phyloP scores from a whole-genome alignment of 2,113 vertebrate species.

The Petromus typicus region DNA sequence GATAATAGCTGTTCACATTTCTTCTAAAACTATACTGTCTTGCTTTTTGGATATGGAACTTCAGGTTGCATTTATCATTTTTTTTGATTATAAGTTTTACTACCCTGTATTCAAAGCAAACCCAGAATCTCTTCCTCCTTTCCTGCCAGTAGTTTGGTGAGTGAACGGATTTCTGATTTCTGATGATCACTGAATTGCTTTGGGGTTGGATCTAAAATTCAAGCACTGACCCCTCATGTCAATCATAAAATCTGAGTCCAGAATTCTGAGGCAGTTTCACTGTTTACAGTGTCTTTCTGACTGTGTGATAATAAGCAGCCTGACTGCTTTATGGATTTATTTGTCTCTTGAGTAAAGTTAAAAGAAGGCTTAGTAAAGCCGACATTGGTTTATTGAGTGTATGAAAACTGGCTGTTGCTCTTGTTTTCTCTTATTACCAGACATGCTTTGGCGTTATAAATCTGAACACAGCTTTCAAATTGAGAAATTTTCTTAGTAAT shows the following conservation, averaged over 20 bases:
- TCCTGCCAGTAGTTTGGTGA: constrained; percentile 12
- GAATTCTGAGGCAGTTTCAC: constrained; percentile 54
- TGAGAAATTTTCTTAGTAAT: constrained; percentile 31
- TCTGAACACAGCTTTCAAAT: constrained; percentile 38
- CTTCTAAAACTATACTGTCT: background rate
- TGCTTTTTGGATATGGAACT: background rate
- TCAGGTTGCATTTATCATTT: background rate
- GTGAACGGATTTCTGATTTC: constrained; percentile 67
- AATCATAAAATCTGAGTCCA: constrained; percentile 63
- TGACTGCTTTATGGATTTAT: constrained; percentile 62
- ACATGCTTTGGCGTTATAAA: constrained; percentile 26
- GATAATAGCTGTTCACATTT: background rate
- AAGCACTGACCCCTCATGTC: constrained; percentile 72
- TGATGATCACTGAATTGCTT: constrained; percentile 71
- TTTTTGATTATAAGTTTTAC: constrained; percentile 1
- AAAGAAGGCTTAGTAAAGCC: constrained; percentile 64
- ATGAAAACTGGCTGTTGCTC: background rate
- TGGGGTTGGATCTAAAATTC: constrained; percentile 62
- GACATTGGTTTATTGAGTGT: constrained; percentile 45
- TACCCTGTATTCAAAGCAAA: constrained; percentile 56
- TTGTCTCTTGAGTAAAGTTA: constrained; percentile 69
- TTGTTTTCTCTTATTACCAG: background rate
- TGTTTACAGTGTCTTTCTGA: constrained; percentile 69
- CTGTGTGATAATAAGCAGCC: background rate
- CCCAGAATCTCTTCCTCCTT: constrained; percentile 46